Evolutionary conservation across 2,888 invertebrate genomes (phyloP), one percentile per base, ranked within the genome.

Genomic region (Vesta saturnalis): DNA sequence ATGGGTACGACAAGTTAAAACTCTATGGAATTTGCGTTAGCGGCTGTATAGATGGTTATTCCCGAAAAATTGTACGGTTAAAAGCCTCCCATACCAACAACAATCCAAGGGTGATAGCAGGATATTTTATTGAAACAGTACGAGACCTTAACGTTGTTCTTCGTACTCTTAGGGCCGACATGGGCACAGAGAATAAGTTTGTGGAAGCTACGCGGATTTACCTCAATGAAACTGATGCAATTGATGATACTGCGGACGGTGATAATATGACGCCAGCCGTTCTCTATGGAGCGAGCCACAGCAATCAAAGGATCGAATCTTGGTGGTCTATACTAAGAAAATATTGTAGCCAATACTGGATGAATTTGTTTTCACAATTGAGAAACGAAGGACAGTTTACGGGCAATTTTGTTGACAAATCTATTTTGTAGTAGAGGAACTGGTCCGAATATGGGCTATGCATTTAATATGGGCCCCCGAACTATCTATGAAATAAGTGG

Each of bases 271-370:
- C 39, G 39, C 39, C 39, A 1, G 39, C 39, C 39, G 15, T 52
- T 52, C 19, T 52, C 3, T 15, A 16, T 52, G 52, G 52, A 19
- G 18, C 12, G 1, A 52, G 52, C 18, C 52, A 18, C 12, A n/a
- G 12, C 2, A 52, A 52, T 18, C 52, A 52, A 19, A 52, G 52
- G 21, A 52, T 52, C 19, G 52, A 52, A 52, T 18, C 52, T 52
- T 52, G 52, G 52, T 52, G 52, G 52, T 52, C 52, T 19, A 52
- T 52, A 1, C 19, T 52, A 52, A 18, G 52, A 19, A 52, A 52
- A 52, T 18, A 52, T 18, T 12, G 19, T 12, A 12, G 19, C n/a
- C 52, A 52, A 18, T 52, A 39, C 39, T 39, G 39, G 39, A 39
- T 39, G 39, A 39, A 39, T 39, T 39, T 39, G 39, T 39, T 39